Percentiles rank a stretch among this genome's conserved stretches.
Evolutionary conservation across 1,140 invertebrate species (phyloP).

Genomic region (Euschistus heros): DNA sequence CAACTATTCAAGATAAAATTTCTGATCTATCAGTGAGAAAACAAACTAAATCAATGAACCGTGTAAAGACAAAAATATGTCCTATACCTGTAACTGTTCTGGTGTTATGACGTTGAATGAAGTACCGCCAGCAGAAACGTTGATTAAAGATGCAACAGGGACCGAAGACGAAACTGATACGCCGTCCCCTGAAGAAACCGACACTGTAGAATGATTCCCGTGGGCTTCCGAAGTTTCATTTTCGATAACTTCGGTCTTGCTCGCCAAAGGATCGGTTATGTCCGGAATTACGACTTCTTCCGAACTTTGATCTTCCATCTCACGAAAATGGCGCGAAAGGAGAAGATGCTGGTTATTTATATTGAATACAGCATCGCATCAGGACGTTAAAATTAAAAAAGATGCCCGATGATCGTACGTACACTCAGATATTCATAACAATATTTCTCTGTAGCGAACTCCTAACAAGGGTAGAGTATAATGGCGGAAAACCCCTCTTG

Average conservation of each 20-base stretch:
- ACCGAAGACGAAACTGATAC: slow-evolving; percentile 41
- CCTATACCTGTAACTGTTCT: slow-evolving; percentile 55
- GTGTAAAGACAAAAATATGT: neutral
- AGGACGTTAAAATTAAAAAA: no score
- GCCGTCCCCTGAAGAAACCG: slow-evolving; percentile 32
- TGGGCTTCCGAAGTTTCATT: slow-evolving; percentile 34
- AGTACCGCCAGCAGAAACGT: slow-evolving; percentile 47
- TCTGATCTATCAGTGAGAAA: neutral
- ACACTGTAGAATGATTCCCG: slow-evolving; percentile 21
- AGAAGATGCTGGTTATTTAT: no score
- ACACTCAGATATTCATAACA: no score
- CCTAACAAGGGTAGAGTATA: no score
- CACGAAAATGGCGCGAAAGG: neutral
- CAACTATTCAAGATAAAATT: slow-evolving; percentile 8
- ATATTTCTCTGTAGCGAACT: no score
- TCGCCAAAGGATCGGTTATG: slow-evolving; percentile 52
- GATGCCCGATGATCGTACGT: no score
- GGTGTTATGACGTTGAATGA: slow-evolving; percentile 76
- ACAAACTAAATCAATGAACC: neutral
- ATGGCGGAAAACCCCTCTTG: no score
- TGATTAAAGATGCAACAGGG: slow-evolving; percentile 65
- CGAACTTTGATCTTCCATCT: slow-evolving; percentile 33
- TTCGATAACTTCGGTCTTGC: slow-evolving; percentile 43
- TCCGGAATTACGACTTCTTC: slow-evolving; percentile 55
- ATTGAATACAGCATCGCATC: no score